Conservation (phyloP, 2,113 vertebrate species). For the Salminus brasiliensis region DNA sequence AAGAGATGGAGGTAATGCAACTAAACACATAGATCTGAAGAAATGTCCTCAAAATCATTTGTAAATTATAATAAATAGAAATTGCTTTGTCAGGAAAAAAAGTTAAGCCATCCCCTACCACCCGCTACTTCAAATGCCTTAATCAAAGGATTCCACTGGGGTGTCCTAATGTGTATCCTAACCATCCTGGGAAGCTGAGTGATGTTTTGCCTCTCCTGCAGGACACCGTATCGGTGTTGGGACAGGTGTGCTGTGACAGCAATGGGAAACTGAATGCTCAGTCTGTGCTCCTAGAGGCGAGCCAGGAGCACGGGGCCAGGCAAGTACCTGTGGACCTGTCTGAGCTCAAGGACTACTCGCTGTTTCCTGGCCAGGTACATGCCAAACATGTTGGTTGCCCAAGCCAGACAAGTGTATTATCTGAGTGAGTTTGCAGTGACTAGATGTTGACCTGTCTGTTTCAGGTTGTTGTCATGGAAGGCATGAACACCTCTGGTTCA, state of each 20-base stretch:
- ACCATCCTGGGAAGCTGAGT: conserved; percentile 72
- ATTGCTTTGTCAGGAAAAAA: no score
- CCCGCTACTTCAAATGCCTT: no score
- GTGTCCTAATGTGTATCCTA: no score
- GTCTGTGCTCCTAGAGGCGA: conserved; percentile 84
- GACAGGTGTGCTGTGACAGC: conserved; percentile 86
- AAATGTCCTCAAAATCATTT: no score
- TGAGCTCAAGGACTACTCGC: conserved; percentile 84
- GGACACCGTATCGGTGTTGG: conserved; percentile 82
- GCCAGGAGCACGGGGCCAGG: conserved; percentile 78
- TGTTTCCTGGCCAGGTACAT: conserved; percentile 93
- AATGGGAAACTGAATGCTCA: conserved; percentile 88
- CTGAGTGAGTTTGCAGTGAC: not conserved
- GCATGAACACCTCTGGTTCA: conserved; percentile 83
- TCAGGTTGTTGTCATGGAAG: conserved; percentile 89
- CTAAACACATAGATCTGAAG: no score
- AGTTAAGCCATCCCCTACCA: no score
- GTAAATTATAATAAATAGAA: no score
- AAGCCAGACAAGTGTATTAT: not conserved
- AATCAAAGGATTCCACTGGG: no score
- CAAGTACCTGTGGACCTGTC: conserved; percentile 79
- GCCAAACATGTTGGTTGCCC: not conserved
- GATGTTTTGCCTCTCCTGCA: conserved; percentile 48
- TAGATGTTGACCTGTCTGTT: not conserved
- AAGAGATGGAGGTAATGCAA: no score